phyloP scores from a whole-genome alignment of 2,888 invertebrate genomes.

The Cephus pulcher region DNA sequence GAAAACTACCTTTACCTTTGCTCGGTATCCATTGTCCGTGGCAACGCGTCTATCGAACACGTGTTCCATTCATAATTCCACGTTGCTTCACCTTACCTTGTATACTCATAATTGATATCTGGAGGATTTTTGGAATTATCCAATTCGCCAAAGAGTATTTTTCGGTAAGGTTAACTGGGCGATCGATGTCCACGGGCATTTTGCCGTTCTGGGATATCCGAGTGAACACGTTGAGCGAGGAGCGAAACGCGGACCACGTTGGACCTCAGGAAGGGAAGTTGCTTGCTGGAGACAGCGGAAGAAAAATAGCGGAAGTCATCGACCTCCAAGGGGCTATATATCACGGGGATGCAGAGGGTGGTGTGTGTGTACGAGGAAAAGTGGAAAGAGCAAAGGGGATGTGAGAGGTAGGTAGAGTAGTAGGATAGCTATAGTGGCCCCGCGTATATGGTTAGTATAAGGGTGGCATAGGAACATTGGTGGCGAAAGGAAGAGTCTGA shows the following conservation, averaged over 20 bases:
- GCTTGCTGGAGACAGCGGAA: conserved; percentile 71
- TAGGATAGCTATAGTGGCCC: conserved; percentile 3
- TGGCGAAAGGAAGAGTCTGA: conserved; percentile 22
- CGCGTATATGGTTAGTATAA: neutral
- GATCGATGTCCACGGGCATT: neutral
- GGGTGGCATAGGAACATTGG: conserved; percentile 5
- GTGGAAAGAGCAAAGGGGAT: conserved; percentile 40
- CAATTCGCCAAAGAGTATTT: neutral
- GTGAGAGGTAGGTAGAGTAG: conserved; percentile 39
- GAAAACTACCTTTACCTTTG: neutral
- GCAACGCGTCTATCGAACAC: neutral
- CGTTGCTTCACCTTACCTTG: neutral
- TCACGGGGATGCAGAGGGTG: conserved; percentile 57
- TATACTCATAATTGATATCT: neutral
- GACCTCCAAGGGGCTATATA: conserved; percentile 73
- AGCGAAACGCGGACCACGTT: conserved; percentile 29
- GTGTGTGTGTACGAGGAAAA: conserved; percentile 12
- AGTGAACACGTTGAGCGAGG: conserved; percentile 15
- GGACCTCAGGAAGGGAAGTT: conserved; percentile 53
- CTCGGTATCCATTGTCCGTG: neutral
- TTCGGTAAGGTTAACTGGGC: neutral
- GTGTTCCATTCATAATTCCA: neutral
- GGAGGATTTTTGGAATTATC: neutral
- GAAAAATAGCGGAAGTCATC: conserved; percentile 74
- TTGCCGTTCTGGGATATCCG: conserved; percentile 33